Base-by-base conservation (phyloP, 2,113 vertebrate genomes). In the Upupa epops region DNA sequence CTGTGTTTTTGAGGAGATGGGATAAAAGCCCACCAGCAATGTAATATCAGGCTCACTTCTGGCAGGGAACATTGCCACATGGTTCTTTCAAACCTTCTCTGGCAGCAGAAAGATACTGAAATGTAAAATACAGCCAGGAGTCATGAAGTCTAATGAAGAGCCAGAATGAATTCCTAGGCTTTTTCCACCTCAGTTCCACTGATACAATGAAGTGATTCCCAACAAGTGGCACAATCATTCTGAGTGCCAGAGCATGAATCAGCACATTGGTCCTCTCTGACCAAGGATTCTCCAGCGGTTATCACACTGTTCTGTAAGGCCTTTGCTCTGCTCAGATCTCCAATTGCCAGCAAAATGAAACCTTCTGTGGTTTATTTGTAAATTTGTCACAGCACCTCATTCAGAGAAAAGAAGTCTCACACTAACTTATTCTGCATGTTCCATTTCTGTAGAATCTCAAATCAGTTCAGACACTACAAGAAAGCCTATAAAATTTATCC, bases 161-260 rank as follows among this genome's bases (percentile, higher is more conserved):
- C 18, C 90, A 90, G 74, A 95, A 94, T 46, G 77, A 94, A 94
- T 93, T 96, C 91, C 89, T 83, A 76, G 77, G 70, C 72, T 76
- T 91, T 71, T 92, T 26, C 84, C 84, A 96, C 86, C 88, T 96
- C 96, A 60, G 89, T 80, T 73, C 68, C 48, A 60, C 34, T 74
- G 92, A 91, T 90, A 84, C 93, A 93, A 95, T 93, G 86, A 96
- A 93, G 92, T 92, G 93, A 94, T 66, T 96, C 71, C 81, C 86
- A 94, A 94, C 91, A 85, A 94, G 66, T 74, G 79, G 77, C 84
- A 61, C 66, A 76, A 45, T 36, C 17, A 1, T 31, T 56, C 29
- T 0, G 1, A 83, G 88, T 93, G 96, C 91, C 91, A 95, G 74
- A 73, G 75, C 81, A 93, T 93, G 94, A 94, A 94, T 94, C 95